Conservation (phyloP, 2,888 invertebrate genomes). For the Polydrusus cervinus region DNA sequence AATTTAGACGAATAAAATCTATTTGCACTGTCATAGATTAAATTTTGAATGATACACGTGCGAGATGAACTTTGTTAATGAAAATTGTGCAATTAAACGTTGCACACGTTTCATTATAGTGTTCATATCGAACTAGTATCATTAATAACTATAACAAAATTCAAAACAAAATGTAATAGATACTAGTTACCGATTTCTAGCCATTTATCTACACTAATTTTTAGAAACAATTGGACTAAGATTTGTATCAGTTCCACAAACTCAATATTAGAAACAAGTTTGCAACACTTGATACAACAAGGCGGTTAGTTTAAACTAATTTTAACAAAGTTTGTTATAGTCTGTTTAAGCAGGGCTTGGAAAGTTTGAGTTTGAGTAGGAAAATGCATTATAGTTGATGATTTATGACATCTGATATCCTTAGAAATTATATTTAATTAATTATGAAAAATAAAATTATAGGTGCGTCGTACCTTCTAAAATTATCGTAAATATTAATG, state of each 20-base stretch:
- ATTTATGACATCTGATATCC: constrained; percentile 3
- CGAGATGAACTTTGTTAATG: no score
- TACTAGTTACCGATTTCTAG: no score
- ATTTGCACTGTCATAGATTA: no score
- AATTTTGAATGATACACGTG: no score
- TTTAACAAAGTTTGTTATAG: constrained; percentile 20
- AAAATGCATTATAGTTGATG: constrained; percentile 2
- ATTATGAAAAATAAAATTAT: not conserved
- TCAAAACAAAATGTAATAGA: no score
- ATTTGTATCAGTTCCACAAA: constrained; percentile 4
- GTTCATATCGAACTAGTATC: no score
- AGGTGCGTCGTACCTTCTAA: not conserved
- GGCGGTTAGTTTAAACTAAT: constrained; percentile 20
- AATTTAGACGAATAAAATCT: no score
- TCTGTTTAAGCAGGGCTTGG: constrained; percentile 12
- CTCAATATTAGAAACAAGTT: constrained; percentile 3
- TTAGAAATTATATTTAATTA: not conserved
- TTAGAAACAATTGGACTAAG: not conserved
- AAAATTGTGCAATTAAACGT: no score
- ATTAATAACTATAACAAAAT: no score
- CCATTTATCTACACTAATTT: no score
- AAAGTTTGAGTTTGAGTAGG: constrained; percentile 5
- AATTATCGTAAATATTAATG: no score
- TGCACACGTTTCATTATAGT: no score
- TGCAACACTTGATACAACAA: constrained; percentile 1